Evolutionary conservation across 1,140 invertebrate genomes (phyloP).

Genomic region (Phymastichus coffea): DNA sequence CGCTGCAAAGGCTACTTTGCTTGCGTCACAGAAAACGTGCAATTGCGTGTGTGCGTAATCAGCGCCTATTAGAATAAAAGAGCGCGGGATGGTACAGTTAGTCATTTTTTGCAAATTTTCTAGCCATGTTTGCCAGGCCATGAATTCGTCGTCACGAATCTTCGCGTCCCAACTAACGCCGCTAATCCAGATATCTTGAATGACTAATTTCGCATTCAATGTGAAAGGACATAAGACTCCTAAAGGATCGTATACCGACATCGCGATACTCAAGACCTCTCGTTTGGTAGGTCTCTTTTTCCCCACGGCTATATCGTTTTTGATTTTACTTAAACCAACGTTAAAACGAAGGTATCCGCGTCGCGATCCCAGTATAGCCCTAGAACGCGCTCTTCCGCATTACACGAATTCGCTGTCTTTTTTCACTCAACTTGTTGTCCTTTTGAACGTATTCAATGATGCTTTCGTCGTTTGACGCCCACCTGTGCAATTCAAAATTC

Average conservation of each 20-base stretch:
- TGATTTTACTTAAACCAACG: neutral
- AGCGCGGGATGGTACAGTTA: neutral
- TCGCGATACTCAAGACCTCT: neutral
- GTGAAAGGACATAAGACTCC: neutral
- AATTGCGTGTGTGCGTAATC: neutral
- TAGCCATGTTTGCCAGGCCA: neutral
- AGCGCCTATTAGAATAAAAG: neutral
- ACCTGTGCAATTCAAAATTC: neutral
- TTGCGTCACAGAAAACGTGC: slow-evolving; percentile 4
- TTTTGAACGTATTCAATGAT: neutral
- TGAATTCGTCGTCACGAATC: neutral
- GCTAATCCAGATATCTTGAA: slow-evolving; percentile 4
- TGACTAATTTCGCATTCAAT: neutral
- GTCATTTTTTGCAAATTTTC: neutral
- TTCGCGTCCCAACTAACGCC: neutral
- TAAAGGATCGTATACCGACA: neutral
- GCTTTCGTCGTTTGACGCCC: neutral
- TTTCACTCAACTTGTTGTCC: neutral
- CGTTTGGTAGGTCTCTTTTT: neutral
- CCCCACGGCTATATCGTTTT: neutral
- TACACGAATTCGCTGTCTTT: neutral
- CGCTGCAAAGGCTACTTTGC: neutral
- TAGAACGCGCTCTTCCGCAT: slow-evolving; percentile 2
- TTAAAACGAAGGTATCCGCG: neutral
- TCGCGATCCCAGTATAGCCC: neutral